Evolutionary conservation across 2,797 vertebrate species (phyloP).

Genomic region (Fistularia tabacaria): DNA sequence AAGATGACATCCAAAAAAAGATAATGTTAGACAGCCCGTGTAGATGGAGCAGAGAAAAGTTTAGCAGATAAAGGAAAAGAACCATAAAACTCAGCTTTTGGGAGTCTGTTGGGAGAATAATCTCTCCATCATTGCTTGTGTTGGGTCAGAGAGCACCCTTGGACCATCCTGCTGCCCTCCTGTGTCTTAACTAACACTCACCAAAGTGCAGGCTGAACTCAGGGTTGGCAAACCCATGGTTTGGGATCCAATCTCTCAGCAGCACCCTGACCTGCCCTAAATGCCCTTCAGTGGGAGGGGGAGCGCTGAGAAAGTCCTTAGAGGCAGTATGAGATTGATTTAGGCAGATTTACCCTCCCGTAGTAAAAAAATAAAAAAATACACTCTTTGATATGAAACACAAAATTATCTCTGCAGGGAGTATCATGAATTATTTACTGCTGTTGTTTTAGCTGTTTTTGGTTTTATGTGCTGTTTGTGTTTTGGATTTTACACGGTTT

Average conservation of each 20-base stretch:
- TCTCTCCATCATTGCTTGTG: slow-evolving; percentile 71
- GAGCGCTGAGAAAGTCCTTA: slow-evolving; percentile 33
- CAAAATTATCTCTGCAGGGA: slow-evolving; percentile 60
- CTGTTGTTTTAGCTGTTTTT: slow-evolving; percentile 59
- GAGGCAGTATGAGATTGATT: slow-evolving; percentile 45
- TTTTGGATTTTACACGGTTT: slow-evolving; percentile 50
- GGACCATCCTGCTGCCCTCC: slow-evolving; percentile 50
- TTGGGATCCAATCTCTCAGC: slow-evolving; percentile 55
- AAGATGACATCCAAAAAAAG: slow-evolving; percentile 53
- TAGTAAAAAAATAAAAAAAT: slow-evolving; percentile 35
- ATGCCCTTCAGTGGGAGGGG: slow-evolving; percentile 33
- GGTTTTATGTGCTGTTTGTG: slow-evolving; percentile 60
- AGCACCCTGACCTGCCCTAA: slow-evolving; percentile 54
- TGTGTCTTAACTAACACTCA: slow-evolving; percentile 76
- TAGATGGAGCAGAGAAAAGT: slow-evolving; percentile 55
- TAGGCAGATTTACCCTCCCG: slow-evolving; percentile 47
- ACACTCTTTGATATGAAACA: slow-evolving; percentile 48
- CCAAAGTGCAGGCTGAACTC: slow-evolving; percentile 57
- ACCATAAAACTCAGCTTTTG: slow-evolving; percentile 65
- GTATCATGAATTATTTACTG: slow-evolving; percentile 55
- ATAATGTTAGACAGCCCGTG: slow-evolving; percentile 54
- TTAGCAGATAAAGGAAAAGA: slow-evolving; percentile 63
- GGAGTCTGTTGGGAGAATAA: slow-evolving; percentile 71
- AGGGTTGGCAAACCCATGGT: slow-evolving; percentile 51
- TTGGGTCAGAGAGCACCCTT: slow-evolving; percentile 69